Evolutionary conservation across 1,140 invertebrate genomes (phyloP).

Genomic region (Latrodectus geometricus): DNA sequence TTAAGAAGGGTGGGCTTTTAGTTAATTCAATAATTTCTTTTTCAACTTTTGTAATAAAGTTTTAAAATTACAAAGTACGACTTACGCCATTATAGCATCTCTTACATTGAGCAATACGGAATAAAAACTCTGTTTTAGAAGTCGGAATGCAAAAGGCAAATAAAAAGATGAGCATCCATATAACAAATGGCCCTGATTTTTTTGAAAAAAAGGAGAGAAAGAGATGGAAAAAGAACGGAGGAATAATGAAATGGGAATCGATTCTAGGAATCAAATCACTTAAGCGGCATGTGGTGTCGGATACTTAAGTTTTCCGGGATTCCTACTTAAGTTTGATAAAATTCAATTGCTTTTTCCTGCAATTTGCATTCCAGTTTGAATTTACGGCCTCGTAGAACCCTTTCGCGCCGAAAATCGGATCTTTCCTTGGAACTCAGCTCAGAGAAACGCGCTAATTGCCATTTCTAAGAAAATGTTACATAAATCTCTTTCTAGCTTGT

Average conservation of each 20-base stretch:
- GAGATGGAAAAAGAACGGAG: slow-evolving; percentile 21
- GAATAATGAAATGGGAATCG: slow-evolving; percentile 57
- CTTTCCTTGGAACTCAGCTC: not conserved
- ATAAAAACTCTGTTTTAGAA: slow-evolving; percentile 41
- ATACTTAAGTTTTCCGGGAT: slow-evolving; percentile 23
- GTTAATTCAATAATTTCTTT: not conserved
- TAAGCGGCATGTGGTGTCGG: slow-evolving; percentile 37
- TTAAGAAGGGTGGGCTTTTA: no score
- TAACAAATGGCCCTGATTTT: slow-evolving; percentile 44
- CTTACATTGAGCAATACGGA: slow-evolving; percentile 34
- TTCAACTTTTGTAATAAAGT: not conserved
- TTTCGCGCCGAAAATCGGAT: not conserved
- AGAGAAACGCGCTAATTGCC: no score
- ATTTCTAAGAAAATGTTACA: no score
- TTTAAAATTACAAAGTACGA: not conserved
- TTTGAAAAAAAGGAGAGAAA: slow-evolving; percentile 18
- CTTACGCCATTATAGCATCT: slow-evolving; percentile 14
- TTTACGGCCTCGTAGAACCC: not conserved
- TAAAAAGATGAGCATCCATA: slow-evolving; percentile 61
- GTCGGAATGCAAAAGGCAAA: slow-evolving; percentile 57
- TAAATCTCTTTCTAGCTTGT: no score
- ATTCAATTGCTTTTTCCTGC: slow-evolving; percentile 1
- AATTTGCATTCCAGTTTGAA: not conserved
- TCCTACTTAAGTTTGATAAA: slow-evolving; percentile 12
- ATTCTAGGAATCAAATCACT: slow-evolving; percentile 41